Base-by-base conservation (phyloP, 2,113 vertebrate genomes). In the Nannobrachium achirus region DNA sequence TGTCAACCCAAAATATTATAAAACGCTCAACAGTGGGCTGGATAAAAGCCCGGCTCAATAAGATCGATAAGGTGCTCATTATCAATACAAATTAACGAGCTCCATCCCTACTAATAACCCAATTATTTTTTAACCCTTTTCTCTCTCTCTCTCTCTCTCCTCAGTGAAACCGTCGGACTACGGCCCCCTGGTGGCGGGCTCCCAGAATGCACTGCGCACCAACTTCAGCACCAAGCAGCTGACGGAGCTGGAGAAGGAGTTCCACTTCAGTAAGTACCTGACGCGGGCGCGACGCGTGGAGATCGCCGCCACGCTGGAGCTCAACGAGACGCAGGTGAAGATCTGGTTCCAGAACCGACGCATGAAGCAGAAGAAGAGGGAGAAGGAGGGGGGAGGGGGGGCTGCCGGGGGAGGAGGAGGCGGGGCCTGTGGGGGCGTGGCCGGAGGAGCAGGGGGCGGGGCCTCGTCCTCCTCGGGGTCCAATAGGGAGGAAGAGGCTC, bases 321-420 rank as follows among this genome's bases (percentile, higher is more conserved):
- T 99, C 71, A 98, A 98, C 79, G 97, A 99, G 83, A 96, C 97
- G 0, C 97, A 99, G 82, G 96, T 99, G 41, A 99, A 99, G 85
- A 98, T 98, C 62, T 99, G 97, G 97, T 99, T 98, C 86, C 97
- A 99, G 89, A 99, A 99, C 86, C 75, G 97, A 44, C 80, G 97
- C 39, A 99, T 99, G 97, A 99, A 99, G 71, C 97, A 98, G 91
- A 99, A 99, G 78, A 99, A 98, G 53, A 90, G 97, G 13, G 97
- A 98, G 72, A 94, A 94, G 7, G 97, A 99, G 82, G 94, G 94
- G 65, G 7, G 97, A 98, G 82, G 94, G 94, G 66, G 91, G 93
- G 39, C 86, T 93, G 0, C 81, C 78, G 10, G 25, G 97, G n/a
- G 97, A 98, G 73, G 7, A 96, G 10, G 25, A 97, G n/a, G 97